Evolutionary conservation across 2,888 invertebrate species (phyloP).

Genomic region (Parnassius glacialis): DNA sequence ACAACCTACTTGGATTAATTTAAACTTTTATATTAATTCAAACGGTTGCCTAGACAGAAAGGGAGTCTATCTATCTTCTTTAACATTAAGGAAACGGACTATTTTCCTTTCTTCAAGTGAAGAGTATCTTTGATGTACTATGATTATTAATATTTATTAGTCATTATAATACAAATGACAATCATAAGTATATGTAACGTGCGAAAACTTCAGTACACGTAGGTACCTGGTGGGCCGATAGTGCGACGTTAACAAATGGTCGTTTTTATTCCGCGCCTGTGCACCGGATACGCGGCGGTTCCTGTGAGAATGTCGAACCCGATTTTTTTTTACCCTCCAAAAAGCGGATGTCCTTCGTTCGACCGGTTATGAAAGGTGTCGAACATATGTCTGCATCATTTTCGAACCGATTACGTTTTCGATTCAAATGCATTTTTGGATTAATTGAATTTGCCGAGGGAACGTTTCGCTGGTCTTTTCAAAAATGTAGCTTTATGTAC

Average conservation of each 20-base stretch:
- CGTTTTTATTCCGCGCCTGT: constrained; percentile 73
- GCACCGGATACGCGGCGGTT: constrained; percentile 77
- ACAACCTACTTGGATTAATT: no score
- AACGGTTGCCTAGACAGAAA: no score
- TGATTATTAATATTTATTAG: no score
- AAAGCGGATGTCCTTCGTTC: constrained; percentile 79
- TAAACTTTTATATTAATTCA: no score
- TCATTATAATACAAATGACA: no score
- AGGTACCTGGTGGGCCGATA: constrained; percentile 53
- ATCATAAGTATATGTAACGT: not conserved
- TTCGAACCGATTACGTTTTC: constrained; percentile 54
- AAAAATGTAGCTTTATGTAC: no score
- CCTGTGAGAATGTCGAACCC: constrained; percentile 79
- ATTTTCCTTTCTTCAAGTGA: no score
- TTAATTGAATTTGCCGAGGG: constrained; percentile 18
- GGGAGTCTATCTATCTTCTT: no score
- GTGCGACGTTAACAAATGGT: constrained; percentile 70
- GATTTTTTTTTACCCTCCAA: constrained; percentile 70
- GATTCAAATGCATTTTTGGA: constrained; percentile 34
- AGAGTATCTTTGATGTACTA: no score
- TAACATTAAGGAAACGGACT: no score
- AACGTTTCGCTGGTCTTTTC: constrained; percentile 1
- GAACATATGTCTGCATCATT: constrained; percentile 75
- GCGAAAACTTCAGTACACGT: constrained; percentile 35
- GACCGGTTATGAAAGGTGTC: constrained; percentile 81